phyloP scores from a whole-genome alignment of 2,113 vertebrate genomes.

The Ameiurus melas region DNA sequence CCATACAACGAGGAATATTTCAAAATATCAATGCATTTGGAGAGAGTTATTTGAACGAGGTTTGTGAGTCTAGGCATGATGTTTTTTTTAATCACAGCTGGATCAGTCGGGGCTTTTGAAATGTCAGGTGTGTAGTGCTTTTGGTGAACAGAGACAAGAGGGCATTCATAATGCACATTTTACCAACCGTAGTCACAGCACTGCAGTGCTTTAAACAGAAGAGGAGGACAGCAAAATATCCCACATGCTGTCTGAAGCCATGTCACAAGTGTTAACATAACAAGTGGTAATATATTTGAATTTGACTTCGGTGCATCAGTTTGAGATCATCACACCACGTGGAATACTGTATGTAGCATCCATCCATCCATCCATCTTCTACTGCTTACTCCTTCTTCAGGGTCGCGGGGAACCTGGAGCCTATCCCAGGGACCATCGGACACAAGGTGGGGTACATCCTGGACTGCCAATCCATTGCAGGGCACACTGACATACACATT shows the following conservation, averaged over 20 bases:
- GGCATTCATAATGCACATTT: not conserved
- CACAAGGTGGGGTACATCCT: no score
- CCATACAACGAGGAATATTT: no score
- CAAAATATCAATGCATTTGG: not conserved
- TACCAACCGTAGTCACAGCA: not conserved
- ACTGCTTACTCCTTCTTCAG: no score
- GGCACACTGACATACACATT: no score
- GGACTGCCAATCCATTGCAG: no score
- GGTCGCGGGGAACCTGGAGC: no score
- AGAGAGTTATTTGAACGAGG: not conserved
- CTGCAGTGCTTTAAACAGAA: not conserved
- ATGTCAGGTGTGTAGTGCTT: not conserved
- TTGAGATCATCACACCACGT: not conserved
- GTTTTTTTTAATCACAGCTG: not conserved
- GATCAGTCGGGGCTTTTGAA: not conserved
- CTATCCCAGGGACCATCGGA: no score
- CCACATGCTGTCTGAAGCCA: not conserved
- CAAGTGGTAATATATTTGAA: not conserved
- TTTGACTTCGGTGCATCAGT: not conserved
- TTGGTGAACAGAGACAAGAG: not conserved
- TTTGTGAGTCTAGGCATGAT: not conserved
- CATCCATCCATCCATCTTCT: no score
- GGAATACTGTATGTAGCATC: no score
- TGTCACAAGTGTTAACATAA: not conserved
- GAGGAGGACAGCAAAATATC: not conserved